These are phyloP conservation scores for Notodonta dromedarius DNA, from an alignment of 2,888 invertebrate species.

Conservation along the genomic window DNA sequence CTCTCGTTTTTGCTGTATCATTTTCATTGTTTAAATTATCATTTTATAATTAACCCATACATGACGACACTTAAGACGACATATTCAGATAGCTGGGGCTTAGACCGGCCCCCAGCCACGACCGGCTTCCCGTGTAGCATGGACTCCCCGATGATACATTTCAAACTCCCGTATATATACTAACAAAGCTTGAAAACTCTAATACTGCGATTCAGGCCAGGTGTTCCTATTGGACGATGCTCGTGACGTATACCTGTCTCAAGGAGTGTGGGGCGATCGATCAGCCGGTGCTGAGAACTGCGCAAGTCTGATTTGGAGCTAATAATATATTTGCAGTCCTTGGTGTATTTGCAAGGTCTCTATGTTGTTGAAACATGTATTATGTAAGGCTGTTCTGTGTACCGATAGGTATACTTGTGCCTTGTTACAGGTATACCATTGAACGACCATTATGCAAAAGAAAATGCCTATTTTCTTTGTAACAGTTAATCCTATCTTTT, in stretches of 20 bases:
- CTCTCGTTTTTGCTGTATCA: constrained; percentile 57
- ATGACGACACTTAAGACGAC: constrained; percentile 54
- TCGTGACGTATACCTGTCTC: constrained; percentile 24
- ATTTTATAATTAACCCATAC: constrained; percentile 57
- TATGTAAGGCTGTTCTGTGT: background rate
- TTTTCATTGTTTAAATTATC: constrained; percentile 57
- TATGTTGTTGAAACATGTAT: background rate
- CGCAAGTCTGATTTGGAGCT: constrained; percentile 1
- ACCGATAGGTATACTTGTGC: background rate
- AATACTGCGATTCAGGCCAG: constrained; percentile 51
- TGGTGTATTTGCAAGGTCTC: background rate
- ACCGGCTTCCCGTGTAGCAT: constrained; percentile 65
- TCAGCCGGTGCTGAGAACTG: background rate
- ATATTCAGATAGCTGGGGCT: constrained; percentile 57
- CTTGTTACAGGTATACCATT: background rate
- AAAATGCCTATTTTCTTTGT: too few species aligned
- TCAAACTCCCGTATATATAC: constrained; percentile 45
- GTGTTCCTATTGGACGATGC: constrained; percentile 23
- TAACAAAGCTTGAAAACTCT: constrained; percentile 42
- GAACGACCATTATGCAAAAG: too few species aligned
- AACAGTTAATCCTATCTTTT: too few species aligned
- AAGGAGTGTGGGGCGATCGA: constrained; percentile 11
- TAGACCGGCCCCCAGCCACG: constrained; percentile 52
- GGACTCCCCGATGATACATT: constrained; percentile 53
- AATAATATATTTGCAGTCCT: background rate